Base-by-base conservation (phyloP, 2,888 invertebrate genomes). In the Epistrophella euchroma region DNA sequence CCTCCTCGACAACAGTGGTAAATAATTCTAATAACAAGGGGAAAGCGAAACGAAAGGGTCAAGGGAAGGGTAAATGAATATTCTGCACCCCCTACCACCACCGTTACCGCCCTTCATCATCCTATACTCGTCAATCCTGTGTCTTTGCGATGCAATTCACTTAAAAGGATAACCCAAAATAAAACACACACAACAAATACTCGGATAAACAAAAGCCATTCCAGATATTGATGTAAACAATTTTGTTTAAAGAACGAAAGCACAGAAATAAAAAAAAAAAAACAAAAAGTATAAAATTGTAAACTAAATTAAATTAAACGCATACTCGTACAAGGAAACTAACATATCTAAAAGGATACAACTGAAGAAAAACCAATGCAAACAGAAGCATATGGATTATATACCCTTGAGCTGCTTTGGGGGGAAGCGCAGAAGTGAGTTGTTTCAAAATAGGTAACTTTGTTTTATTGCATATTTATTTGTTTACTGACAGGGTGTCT, bases 161-260 rank as follows among this genome's bases (percentile, higher is more conserved):
- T 56, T 58, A 17, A 52, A 70, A 56, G 74, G 56, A 79, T 74
- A 79, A 72, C 60, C 28, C 11, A 4, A 35, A 68, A 19, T 13
- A 22, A 45, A 56, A 78, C 17, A 66, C 47, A 37, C 11, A 64
- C 13, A 58, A 74, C 40, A 43, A 40, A 55, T 52, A 74, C 40
- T 66, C 71, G 35, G 47, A 68, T 58, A 66, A 79, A 79, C 66
- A 45, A 66, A 73, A 82, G 62, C 86, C 77, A 86, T 76, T 77
- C 73, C 77, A 52, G 56, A 60, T 74, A 86, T 74, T 82, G 77
- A 86, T 82, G 86, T 80, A 76, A 85, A 80, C 81, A 76, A 70
- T 73, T 85, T 81, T 80, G 72, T 45, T 60, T 47, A 60, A 75
- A 19, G 43, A 76, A 62, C 15, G 37, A 75, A 76, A 79, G 37